These are phyloP conservation scores for Benthochromis sp. DNA, from an alignment of 2,113 vertebrate genomes.

Conservation along the genomic window DNA sequence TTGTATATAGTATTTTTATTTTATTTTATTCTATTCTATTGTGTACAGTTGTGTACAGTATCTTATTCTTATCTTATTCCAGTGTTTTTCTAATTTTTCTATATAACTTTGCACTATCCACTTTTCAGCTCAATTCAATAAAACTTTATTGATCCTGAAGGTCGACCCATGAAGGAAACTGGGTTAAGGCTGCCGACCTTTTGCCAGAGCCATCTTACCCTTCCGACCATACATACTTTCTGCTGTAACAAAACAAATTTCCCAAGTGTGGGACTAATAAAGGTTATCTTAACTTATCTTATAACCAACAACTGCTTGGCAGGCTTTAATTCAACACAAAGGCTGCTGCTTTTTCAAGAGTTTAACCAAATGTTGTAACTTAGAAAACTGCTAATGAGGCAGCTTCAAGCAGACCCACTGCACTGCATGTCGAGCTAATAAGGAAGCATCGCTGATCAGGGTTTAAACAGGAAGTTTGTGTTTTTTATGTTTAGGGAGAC, in stretches of 20 bases:
- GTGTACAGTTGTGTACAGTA: not conserved
- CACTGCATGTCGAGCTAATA: too few species aligned
- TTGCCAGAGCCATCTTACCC: not conserved
- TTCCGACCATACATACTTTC: not conserved
- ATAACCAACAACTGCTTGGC: not conserved
- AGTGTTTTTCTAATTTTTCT: not conserved
- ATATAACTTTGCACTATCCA: not conserved
- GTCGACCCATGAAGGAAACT: not conserved
- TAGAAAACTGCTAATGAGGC: not conserved
- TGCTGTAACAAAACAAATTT: not conserved
- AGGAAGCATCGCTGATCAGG: not conserved
- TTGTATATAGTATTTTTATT: not conserved
- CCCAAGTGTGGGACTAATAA: not conserved
- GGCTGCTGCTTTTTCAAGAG: not conserved
- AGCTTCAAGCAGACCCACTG: not conserved
- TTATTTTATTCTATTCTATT: not conserved
- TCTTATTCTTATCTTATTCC: not conserved
- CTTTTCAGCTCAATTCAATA: not conserved
- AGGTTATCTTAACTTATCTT: not conserved
- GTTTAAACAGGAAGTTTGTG: not conserved
- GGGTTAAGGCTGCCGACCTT: not conserved
- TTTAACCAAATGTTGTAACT: not conserved
- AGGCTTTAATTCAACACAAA: not conserved
- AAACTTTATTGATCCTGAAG: not conserved
- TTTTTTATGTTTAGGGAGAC: not conserved